phyloP scores from a whole-genome alignment of 2,113 vertebrate genomes.

The Anas platyrhynchos region DNA sequence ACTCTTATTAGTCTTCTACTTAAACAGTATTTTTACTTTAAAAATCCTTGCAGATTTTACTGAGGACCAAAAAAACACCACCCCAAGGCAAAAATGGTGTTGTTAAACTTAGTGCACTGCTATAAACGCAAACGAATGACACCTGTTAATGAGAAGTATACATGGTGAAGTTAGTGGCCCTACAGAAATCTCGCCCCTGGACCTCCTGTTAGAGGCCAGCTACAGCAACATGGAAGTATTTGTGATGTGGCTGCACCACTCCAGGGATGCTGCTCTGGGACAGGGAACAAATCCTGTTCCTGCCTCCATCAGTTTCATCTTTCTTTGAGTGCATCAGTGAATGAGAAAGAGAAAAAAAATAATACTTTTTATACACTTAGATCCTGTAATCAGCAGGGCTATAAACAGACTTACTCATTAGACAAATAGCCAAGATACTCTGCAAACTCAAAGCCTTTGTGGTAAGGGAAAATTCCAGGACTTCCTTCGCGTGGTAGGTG shows the following conservation, averaged over 20 bases:
- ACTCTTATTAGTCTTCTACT: not conserved
- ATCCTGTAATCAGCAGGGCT: not conserved
- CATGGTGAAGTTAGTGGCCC: not conserved
- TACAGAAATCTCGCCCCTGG: not conserved
- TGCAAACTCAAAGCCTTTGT: not conserved
- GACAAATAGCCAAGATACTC: not conserved
- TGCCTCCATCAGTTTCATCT: not conserved
- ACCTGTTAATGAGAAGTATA: not conserved
- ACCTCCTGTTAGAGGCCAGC: not conserved
- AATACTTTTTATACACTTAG: not conserved
- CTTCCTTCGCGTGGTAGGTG: not conserved
- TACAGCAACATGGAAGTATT: not conserved
- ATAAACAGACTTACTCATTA: not conserved
- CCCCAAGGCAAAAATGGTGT: not conserved
- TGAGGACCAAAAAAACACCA: not conserved
- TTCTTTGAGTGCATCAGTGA: not conserved
- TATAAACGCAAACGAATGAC: not conserved
- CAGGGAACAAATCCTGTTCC: not conserved
- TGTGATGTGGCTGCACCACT: not conserved
- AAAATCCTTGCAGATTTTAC: not conserved
- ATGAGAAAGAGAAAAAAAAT: not conserved
- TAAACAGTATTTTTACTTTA: not conserved
- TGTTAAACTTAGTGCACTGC: not conserved
- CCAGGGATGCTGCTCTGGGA: not conserved
- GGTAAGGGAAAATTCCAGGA: not conserved